Evolutionary conservation across 2,797 vertebrate species (phyloP).

Genomic region (Helicolenus hilgendorfi): DNA sequence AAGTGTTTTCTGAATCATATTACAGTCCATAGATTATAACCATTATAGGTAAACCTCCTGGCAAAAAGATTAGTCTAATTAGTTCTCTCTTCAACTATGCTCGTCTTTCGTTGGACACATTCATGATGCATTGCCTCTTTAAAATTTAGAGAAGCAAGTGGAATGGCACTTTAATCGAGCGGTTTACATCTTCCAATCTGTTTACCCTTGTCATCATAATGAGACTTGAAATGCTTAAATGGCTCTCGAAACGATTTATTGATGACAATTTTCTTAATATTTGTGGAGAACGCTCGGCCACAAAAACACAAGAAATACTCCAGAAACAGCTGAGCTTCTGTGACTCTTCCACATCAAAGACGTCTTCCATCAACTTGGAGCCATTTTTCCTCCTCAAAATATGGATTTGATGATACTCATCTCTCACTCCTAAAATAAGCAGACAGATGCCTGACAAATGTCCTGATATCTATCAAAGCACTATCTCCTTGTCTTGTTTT

Average conservation of each 20-base stretch:
- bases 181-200: conserved; percentile 85
- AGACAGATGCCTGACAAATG: conserved; percentile 85
- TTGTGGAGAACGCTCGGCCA: conserved; percentile 46
- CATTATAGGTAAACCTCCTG: conserved; percentile 89
- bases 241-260: conserved; percentile 73
- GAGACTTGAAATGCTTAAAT: conserved; percentile 77
- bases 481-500: conserved; percentile 79
- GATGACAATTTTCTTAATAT: conserved; percentile 73
- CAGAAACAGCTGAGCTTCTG: conserved; percentile 36
- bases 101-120: conserved; percentile 73
- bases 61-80: conserved; percentile 88
- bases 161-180: conserved; percentile 83
- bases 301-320: conserved; percentile 14
- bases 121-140: conserved; percentile 85
- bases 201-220: conserved; percentile 81
- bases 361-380: conserved; percentile 73
- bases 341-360: conserved; percentile 57
- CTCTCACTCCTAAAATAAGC: conserved; percentile 84
- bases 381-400: conserved; percentile 71
- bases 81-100: conserved; percentile 82
- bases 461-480: conserved; percentile 81
- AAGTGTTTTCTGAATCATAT: conserved; percentile 84
- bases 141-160: conserved; percentile 77
- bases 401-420: conserved; percentile 83
- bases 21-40: conserved; percentile 84